Evolutionary conservation across 2,888 invertebrate species (phyloP).

Genomic region (Eupithecia abbreviata): DNA sequence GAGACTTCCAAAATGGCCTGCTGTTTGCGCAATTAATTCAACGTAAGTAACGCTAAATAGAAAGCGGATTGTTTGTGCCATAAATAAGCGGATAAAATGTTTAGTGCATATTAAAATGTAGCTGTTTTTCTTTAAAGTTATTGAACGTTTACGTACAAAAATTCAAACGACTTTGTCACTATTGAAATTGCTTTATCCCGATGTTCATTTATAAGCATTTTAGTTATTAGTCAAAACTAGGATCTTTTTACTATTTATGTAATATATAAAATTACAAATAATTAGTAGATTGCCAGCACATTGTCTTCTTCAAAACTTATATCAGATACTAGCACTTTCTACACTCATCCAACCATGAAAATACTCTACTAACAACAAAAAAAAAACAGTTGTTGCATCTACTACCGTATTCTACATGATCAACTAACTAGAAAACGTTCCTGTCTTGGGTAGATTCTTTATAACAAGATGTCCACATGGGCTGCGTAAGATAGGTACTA

Average conservation of each 20-base stretch:
- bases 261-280: too few relatives aligned
- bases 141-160: neutral
- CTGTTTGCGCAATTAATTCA: slow-evolving; percentile 45
- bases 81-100: slow-evolving; percentile 40
- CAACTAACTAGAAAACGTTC: neutral
- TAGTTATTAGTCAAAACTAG: neutral
- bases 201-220: neutral
- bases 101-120: neutral
- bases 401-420: slow-evolving; percentile 3
- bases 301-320: too few relatives aligned
- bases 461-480: neutral
- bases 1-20: slow-evolving; percentile 35
- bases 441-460: neutral
- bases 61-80: slow-evolving; percentile 38
- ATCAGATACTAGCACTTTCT: neutral
- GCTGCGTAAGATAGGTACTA: neutral
- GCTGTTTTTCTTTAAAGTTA: neutral
- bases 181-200: neutral
- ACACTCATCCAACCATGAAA: neutral
- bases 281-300: too few relatives aligned
- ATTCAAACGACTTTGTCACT: neutral
- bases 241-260: too few relatives aligned
- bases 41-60: slow-evolving; percentile 42
- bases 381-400: too few relatives aligned
- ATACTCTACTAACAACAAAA: neutral